Conservation (phyloP, 2,113 vertebrate species). For the Furnarius figulus region DNA sequence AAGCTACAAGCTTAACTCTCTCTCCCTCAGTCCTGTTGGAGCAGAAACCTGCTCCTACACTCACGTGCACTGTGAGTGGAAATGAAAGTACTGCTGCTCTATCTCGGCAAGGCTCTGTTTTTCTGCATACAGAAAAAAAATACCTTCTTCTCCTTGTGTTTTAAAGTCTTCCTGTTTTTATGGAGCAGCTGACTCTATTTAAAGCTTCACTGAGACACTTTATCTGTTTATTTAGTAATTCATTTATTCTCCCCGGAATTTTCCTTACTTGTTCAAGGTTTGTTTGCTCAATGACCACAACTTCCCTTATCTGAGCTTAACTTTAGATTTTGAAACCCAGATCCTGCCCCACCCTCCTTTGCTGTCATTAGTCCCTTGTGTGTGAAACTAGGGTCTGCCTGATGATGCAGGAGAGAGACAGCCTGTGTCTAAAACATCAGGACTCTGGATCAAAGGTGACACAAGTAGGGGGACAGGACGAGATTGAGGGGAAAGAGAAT, state of each 20-base stretch:
- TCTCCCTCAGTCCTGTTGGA: fast-evolving
- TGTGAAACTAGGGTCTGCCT: background rate
- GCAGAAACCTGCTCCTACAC: background rate
- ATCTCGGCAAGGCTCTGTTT: background rate
- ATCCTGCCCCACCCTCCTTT: background rate
- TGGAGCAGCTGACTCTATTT: background rate
- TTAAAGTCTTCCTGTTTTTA: slow-evolving; percentile 28
- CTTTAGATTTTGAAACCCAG: background rate
- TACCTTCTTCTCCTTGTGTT: background rate
- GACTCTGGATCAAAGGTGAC: fast-evolving
- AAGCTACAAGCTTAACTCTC: background rate
- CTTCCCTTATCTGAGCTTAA: background rate
- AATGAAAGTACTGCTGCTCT: background rate
- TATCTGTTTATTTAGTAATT: slow-evolving; percentile 15
- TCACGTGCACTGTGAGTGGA: fast-evolving
- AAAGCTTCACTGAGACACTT: background rate
- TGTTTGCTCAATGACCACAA: background rate
- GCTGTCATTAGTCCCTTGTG: background rate
- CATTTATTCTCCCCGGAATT: background rate
- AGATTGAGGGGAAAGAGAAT: background rate
- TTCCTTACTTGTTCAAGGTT: background rate
- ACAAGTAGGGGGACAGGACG: background rate
- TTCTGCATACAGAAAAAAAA: background rate
- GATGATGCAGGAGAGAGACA: fast-evolving
- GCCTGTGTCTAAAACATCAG: background rate